Base-by-base conservation (phyloP, 2,797 vertebrate species). In the Melanotaenia nigrans region DNA sequence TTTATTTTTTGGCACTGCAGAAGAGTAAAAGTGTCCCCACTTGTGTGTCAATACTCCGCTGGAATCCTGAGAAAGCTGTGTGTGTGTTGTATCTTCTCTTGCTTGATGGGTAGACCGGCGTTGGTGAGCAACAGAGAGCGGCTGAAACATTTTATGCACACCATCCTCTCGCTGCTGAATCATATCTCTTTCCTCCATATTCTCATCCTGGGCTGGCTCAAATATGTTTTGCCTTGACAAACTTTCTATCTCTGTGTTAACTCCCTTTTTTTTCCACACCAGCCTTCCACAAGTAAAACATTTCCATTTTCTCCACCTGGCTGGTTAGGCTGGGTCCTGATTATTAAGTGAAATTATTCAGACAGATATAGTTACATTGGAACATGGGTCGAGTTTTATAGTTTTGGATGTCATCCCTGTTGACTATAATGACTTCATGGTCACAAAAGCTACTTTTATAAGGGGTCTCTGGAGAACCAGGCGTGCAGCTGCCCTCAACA, bases 11-110 rank as follows among this genome's bases (percentile, higher is more conserved):
- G 20, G 5, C 8, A 22, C 42, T 20, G 18, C 14, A 16, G 4
- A 16, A 20, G 1, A 20, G 16, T 18, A 6, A 45, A 45, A 45
- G 11, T 18, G 4, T 45, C 2, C 55, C 77, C 72, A 58, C 57
- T 77, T 4, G 14, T 61, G 70, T 79, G 70, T 81, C 84, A 78
- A 87, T 78, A 75, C 58, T 14, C 67, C 61, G 75, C 72, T 72
- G 60, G 55, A 61, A 77, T 65, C 67, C 82, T 65, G 61, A 71
- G 65, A 70, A 58, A 69, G 61, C 57, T 49, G n/a, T 38, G 9
- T 61, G 28, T 30, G 68, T 68, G 76, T 79, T 68, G 72, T 25
- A 56, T 82, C 69, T 78, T 71, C 65, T 40, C 59, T 4, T 30
- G 42, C 69, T 60, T 76, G 66, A 80, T 80, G 79, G 64, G 68